phyloP scores from a whole-genome alignment of 64 coral and sea anemone genomes.

The Pachyseris speciosa region DNA sequence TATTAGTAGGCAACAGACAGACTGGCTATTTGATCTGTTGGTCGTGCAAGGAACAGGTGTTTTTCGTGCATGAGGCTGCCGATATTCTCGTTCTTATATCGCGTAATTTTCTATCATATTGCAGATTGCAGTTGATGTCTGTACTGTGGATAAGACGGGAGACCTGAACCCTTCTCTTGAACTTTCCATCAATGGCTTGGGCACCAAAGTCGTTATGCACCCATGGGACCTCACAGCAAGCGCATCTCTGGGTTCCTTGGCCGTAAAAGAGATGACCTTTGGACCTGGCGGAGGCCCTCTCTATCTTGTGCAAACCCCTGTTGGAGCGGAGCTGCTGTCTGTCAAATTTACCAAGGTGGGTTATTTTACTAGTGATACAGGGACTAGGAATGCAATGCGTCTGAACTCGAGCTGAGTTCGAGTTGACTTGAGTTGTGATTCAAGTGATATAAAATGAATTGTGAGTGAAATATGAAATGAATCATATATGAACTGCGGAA shows the following conservation, averaged over 20 bases:
- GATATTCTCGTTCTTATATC: neutral
- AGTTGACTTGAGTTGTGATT: no score
- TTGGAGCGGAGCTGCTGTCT: constrained; percentile 76
- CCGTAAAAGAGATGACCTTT: constrained; percentile 86
- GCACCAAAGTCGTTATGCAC: constrained; percentile 78
- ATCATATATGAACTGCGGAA: no score
- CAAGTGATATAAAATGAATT: no score
- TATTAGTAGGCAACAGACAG: no score
- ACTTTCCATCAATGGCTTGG: constrained; percentile 66
- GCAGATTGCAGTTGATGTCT: constrained; percentile 75
- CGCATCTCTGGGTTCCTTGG: constrained; percentile 84
- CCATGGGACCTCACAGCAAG: constrained; percentile 73
- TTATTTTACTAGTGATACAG: neutral
- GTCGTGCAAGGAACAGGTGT: no score
- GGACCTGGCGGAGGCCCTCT: constrained; percentile 74
- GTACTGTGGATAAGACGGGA: constrained; percentile 50
- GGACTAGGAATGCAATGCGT: no score
- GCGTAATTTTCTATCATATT: neutral
- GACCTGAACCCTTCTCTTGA: constrained; percentile 61
- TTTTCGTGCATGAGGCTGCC: no score
- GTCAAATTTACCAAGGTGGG: constrained; percentile 78
- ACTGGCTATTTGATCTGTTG: no score
- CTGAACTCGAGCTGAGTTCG: no score
- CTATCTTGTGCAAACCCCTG: constrained; percentile 84
- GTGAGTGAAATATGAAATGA: no score